A percentile compares a stretch with the other conserved stretches of the same genome.
Conservation (phyloP, 2,888 invertebrate genomes). For the Punctoribates punctum region DNA sequence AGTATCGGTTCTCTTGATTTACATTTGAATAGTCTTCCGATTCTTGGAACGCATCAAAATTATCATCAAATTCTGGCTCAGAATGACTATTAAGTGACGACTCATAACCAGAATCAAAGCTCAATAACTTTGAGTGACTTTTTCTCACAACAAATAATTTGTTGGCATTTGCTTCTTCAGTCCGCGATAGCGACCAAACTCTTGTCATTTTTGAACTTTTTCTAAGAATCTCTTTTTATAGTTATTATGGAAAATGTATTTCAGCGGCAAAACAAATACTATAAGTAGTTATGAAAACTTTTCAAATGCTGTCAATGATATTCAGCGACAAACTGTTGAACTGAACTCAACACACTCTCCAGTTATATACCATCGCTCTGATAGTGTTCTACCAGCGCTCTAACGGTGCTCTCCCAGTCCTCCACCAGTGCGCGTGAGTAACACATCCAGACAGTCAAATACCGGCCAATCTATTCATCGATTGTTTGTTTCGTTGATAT, state of each 20-base stretch:
- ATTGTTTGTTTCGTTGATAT: not conserved
- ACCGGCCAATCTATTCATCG: constrained; percentile 2
- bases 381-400: not conserved
- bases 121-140: constrained; percentile 2
- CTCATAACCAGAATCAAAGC: constrained; percentile 23
- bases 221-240: not conserved
- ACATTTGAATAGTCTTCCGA: not conserved
- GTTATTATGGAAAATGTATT: no score
- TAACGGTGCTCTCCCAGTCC: not conserved
- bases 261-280: constrained; percentile 8
- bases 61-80: not conserved
- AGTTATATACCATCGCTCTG: not conserved
- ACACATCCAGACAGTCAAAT: not conserved
- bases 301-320: not conserved
- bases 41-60: not conserved
- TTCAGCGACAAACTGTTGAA: constrained; percentile 33
- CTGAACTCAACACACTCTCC: constrained; percentile 26
- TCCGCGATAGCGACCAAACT: constrained; percentile 16
- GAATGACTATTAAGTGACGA: not conserved
- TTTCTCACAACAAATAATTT: not conserved
- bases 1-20: not conserved
- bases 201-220: constrained; percentile 8
- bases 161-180: not conserved
- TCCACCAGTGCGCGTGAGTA: constrained; percentile 6
- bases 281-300: not conserved